Evolutionary conservation across 2,797 vertebrate species (phyloP).

Genomic region (Scleropages formosus): DNA sequence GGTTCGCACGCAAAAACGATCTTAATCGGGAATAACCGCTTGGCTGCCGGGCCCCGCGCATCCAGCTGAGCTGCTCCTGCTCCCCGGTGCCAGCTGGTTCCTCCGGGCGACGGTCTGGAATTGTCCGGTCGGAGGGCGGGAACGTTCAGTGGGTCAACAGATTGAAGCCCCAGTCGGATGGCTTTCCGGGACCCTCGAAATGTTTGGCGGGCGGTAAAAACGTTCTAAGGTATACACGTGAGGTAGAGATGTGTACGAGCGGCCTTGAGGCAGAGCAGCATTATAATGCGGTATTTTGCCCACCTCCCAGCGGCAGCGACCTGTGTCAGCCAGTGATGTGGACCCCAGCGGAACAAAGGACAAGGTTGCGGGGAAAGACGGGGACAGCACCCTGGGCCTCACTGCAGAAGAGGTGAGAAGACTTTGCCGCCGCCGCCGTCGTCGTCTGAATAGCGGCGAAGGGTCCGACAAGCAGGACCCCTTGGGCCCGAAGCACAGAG

Average conservation of each 20-base stretch:
- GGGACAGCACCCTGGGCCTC: conserved; percentile 75
- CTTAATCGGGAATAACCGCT: background rate
- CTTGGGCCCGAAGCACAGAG: no score
- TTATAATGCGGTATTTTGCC: background rate
- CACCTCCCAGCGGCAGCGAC: conserved; percentile 66
- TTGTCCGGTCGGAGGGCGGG: no score
- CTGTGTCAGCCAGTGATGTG: conserved; percentile 69
- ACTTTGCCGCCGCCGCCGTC: background rate
- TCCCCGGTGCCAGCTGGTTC: background rate
- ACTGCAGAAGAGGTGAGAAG: conserved; percentile 84
- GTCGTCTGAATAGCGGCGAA: background rate
- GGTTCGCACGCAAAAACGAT: background rate
- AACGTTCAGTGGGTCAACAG: no score
- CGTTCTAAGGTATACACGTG: no score
- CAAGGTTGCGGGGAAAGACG: conserved; percentile 63
- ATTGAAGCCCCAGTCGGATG: background rate
- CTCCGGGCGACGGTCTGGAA: no score
- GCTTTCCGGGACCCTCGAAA: background rate
- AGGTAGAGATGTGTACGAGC: no score
- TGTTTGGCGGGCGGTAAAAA: no score
- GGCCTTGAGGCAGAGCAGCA: background rate
- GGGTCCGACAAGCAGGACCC: background rate
- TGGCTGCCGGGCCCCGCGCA: no score
- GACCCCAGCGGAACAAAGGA: conserved; percentile 72
- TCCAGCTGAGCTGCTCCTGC: no score